These are phyloP conservation scores for Yponomeuta malinellus DNA, from an alignment of 2,888 invertebrate species.

Conservation along the genomic window DNA sequence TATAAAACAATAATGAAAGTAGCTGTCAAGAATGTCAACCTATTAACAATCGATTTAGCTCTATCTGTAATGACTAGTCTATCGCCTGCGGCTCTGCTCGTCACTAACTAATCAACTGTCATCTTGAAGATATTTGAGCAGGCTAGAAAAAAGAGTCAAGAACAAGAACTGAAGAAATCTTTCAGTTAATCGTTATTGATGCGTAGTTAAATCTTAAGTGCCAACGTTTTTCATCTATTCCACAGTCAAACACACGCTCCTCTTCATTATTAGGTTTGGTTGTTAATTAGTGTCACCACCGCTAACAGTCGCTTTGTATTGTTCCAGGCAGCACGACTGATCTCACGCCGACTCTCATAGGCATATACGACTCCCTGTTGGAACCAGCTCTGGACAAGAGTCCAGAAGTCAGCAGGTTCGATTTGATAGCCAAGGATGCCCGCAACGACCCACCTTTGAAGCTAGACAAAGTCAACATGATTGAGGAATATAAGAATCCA, in stretches of 20 bases:
- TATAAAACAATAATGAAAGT: background rate
- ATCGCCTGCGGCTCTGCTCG: background rate
- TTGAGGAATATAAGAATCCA: constrained; percentile 34
- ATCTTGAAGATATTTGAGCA: too few relatives aligned
- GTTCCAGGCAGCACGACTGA: constrained; percentile 90
- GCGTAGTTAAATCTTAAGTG: too few relatives aligned
- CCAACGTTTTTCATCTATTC: too few relatives aligned
- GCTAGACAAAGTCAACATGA: constrained; percentile 25
- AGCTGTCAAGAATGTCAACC: constrained; percentile 14
- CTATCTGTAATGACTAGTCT: background rate
- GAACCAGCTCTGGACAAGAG: constrained; percentile 65
- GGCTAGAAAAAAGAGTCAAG: too few relatives aligned
- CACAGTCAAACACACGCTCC: too few relatives aligned
- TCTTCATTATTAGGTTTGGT: background rate
- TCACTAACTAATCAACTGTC: background rate
- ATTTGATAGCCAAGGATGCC: constrained; percentile 56
- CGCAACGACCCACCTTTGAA: constrained; percentile 58
- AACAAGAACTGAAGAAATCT: too few relatives aligned
- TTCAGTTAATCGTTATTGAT: too few relatives aligned
- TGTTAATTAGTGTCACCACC: background rate
- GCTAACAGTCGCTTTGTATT: constrained; percentile 33
- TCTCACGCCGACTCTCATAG: constrained; percentile 89
- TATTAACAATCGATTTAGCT: constrained; percentile 12
- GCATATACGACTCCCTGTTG: constrained; percentile 88
- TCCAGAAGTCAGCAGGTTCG: constrained; percentile 45